Conservation (phyloP, 2,797 vertebrate genomes). For the Tiaroga cobitis region DNA sequence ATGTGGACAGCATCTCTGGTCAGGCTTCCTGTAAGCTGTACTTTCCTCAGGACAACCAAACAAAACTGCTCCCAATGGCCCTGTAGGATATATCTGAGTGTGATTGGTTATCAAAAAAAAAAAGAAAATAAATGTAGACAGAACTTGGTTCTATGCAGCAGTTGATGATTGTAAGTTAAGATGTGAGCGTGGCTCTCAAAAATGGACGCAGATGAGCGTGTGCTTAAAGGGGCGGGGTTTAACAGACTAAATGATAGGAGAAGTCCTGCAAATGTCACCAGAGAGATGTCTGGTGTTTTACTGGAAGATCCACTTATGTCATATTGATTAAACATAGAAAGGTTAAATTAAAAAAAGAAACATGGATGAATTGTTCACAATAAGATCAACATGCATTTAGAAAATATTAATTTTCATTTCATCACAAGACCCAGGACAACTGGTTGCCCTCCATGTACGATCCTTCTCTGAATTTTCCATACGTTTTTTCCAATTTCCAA, state of each 20-base stretch:
- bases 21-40: too few species aligned
- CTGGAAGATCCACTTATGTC: not conserved
- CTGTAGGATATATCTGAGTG: not conserved
- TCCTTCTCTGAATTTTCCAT: not conserved
- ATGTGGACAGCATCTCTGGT: not conserved
- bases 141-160: too few species aligned
- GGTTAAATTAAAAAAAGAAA: not conserved
- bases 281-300: not conserved
- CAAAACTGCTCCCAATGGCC: not conserved
- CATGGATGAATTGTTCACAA: not conserved
- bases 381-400: not conserved
- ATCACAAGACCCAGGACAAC: not conserved
- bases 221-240: not conserved
- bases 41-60: not conserved
- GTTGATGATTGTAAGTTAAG: not conserved
- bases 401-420: not conserved
- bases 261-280: not conserved
- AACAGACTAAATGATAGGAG: not conserved
- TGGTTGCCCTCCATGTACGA: not conserved
- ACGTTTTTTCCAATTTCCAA: not conserved
- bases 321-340: not conserved
- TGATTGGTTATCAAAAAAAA: not conserved
- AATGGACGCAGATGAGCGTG: not conserved
- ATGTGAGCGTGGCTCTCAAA: not conserved
- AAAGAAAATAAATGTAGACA: too few species aligned